Evolutionary conservation across 1,140 invertebrate species (phyloP), one percentile per base, ranked within the genome.

Genomic region (Procambarus virginalis): DNA sequence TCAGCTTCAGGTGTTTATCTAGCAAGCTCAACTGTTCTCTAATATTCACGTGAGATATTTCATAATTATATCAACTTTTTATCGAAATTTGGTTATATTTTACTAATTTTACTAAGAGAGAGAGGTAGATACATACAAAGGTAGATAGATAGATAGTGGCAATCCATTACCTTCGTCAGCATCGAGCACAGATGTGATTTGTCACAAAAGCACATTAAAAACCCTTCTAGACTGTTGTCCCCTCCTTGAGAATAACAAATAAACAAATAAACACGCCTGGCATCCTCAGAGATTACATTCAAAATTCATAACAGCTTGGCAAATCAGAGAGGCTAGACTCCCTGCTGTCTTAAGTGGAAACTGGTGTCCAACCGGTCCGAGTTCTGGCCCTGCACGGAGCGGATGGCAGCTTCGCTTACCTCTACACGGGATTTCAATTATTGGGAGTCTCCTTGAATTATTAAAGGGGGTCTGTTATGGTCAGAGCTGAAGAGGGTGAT

Each of bases 371-470:
- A 75, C 77, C 46, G 55, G 86, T 88, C 86, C 86, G 86, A 88
- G 86, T 88, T 75, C 86, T 75, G 86, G 64, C 17, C 8, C 68
- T 58, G 79, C 14, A 64, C 75, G 64, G 86, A 12, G 78, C 49
- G 86, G 78, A 55, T 79, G 78, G 86, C 58, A 34, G 86, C 9
- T 78, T 70, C 86, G 86, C 86, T 88, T 88, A 88, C 86, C 86
- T 88, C 86, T 88, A 88, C 86, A 88, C 76, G 86, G 51, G 86
- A 88, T 81, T 88, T 88, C 86, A 88, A 88, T 88, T 88, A 88
- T 88, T 88, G 86, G 86, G 64, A 49, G 76, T 81, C 77, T 73
- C 86, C 86, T 81, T 88, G 86, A 88, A 88, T 88, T 88, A 88
- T 88, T 88, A 88, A 88, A 88, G 86, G 86, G 75, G 76, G 76